A percentile compares a stretch with the other conserved stretches of the same genome.
Evolutionary conservation across 2,797 vertebrate genomes (phyloP).

Genomic region (Gobio occitaniae): DNA sequence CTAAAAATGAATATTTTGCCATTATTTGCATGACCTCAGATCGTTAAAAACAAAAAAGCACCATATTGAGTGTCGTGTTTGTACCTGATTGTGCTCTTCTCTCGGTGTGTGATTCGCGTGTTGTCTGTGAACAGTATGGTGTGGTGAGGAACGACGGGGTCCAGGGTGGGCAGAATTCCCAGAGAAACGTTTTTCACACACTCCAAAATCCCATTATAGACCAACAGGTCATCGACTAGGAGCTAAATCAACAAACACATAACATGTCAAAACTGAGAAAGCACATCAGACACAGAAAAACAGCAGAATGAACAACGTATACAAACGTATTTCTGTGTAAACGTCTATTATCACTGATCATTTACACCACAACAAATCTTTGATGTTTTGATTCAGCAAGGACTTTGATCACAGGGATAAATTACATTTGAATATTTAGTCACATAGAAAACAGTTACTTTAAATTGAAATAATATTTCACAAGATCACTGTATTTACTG

Average conservation of each 20-base stretch:
- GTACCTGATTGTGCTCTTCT: constrained; percentile 89
- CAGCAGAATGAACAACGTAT: background rate
- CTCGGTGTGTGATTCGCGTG: constrained; percentile 79
- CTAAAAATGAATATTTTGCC: background rate
- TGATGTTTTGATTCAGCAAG: background rate
- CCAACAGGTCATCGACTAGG: constrained; percentile 94
- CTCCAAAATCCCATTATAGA: constrained; percentile 94
- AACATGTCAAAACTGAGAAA: background rate
- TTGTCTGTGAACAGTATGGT: constrained; percentile 93
- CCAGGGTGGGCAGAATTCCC: constrained; percentile 92
- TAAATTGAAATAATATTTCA: too few species aligned
- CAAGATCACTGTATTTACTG: too few species aligned
- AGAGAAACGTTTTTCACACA: constrained; percentile 78
- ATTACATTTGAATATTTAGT: too few species aligned
- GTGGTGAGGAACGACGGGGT: constrained; percentile 87
- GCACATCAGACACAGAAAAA: background rate
- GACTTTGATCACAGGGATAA: too few species aligned
- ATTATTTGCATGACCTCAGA: background rate
- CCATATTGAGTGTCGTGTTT: background rate
- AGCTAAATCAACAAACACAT: constrained; percentile 74
- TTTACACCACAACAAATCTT: background rate
- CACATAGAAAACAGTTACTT: too few species aligned
- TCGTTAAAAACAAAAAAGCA: background rate
- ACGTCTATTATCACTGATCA: background rate
- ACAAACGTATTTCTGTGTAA: background rate